Evolutionary conservation across 2,797 vertebrate species (phyloP), one percentile per base, ranked within the genome.

Genomic region (Sebastes alutus): DNA sequence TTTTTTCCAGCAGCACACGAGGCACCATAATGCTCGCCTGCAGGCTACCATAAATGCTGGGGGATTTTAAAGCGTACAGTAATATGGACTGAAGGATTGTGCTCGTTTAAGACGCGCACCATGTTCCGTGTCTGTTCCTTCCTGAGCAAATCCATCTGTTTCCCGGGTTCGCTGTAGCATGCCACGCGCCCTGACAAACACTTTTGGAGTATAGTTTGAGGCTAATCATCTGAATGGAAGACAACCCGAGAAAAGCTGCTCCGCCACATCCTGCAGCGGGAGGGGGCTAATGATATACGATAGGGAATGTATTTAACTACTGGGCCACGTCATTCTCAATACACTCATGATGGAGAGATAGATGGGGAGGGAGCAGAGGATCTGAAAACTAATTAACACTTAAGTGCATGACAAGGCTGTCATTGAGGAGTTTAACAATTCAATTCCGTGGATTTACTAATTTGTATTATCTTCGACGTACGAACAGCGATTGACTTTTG

Each of bases 381-480:
- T 88, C 84, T 82, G 80, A 80, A 92, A 93, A 91, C 93, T 92
- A 93, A 94, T 95, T 94, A 95, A 94, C 93, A 93, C 94, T 89
- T 90, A 73, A 80, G 81, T 82, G 82, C 81, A 87, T 88, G 80
- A 92, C 86, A 69, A 88, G 83, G 33, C 90, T 91, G 86, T 86
- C 82, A 86, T 72, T 72, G 82, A 74, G 49, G 84, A 83, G 80
- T 86, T 86, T 79, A 79, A 83, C 82, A 82, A 88, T 78, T 87
- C 75, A 29, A 20, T 71, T 83, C 67, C 4, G 12, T 20, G 18
- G 66, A 67, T 72, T 81, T 77, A n/a, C 20, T 77, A 1, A 70
- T 84, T 83, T 74, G 11, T 49, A 25, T 74, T 77, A 79, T 62
- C 20, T 81, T 65, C 3, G 2, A 55, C 18, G 5, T 62, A 11